These are phyloP conservation scores for Bombus fervidus DNA, from an alignment of 1,140 invertebrate species.

Conservation along the genomic window DNA sequence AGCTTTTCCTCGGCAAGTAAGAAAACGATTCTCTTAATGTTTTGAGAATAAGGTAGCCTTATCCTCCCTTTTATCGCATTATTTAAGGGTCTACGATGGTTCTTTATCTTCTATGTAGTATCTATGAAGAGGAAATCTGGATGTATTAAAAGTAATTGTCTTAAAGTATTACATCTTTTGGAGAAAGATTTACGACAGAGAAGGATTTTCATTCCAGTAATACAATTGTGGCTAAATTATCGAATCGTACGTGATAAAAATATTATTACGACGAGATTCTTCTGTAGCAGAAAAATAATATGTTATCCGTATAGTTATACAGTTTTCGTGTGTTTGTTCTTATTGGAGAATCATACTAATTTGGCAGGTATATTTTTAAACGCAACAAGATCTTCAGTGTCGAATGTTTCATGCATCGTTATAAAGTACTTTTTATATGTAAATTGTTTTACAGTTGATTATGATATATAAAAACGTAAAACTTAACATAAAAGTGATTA, in stretches of 20 bases:
- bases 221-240: neutral
- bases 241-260: neutral
- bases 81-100: neutral
- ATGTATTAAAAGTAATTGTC: neutral
- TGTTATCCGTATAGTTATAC: no score
- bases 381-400: no score
- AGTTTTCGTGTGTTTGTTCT: no score
- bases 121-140: neutral
- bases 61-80: neutral
- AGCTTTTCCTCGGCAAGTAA: neutral
- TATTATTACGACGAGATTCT: neutral
- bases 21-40: conserved; percentile 1
- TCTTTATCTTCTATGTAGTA: neutral
- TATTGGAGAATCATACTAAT: no score
- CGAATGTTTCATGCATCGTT: no score
- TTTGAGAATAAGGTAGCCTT: neutral
- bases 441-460: no score
- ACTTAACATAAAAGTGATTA: no score
- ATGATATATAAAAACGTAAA: no score
- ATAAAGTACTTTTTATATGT: no score
- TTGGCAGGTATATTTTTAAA: no score
- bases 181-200: neutral
- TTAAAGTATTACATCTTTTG: neutral
- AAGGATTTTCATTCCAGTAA: neutral
- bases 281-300: no score